Conservation (phyloP, 2,113 vertebrate species). For the Anolis carolinensis region DNA sequence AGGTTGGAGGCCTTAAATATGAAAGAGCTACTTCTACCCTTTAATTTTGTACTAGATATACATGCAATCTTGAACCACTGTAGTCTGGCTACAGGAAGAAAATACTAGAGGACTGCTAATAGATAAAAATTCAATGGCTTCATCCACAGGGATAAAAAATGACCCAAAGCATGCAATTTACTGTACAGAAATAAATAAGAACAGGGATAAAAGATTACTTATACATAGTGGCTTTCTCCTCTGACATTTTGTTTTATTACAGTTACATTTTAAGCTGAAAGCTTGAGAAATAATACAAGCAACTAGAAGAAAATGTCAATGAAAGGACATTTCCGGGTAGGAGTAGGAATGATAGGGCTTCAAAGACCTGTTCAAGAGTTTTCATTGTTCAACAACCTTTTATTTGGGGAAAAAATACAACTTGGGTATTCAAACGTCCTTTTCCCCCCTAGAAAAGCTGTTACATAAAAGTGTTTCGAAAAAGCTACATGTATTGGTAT, state of each 20-base stretch:
- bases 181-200: slow-evolving; percentile 51
- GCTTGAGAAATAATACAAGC: slow-evolving; percentile 50
- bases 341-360: slow-evolving; percentile 37
- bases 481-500: slow-evolving; percentile 16
- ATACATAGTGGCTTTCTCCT: slow-evolving; percentile 41
- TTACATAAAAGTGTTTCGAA: slow-evolving; percentile 19
- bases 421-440: slow-evolving; percentile 34
- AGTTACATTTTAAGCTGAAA: slow-evolving; percentile 58
- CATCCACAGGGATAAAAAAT: slow-evolving; percentile 41
- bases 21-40: background rate
- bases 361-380: slow-evolving; percentile 16
- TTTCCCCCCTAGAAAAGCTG: slow-evolving; percentile 44
- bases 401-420: slow-evolving; percentile 5
- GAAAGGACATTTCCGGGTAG: slow-evolving; percentile 50
- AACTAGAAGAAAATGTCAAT: slow-evolving; percentile 18
- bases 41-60: background rate
- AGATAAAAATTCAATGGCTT: slow-evolving; percentile 43
- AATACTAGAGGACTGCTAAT: slow-evolving; percentile 41
- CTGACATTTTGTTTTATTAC: slow-evolving; percentile 52
- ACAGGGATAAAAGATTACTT: slow-evolving; percentile 39
- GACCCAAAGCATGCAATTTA: slow-evolving; percentile 60
- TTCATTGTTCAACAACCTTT: slow-evolving; percentile 46
- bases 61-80: slow-evolving; percentile 48
- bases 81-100: slow-evolving; percentile 45
- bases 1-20: background rate